Evolutionary conservation across 1,140 invertebrate genomes (phyloP), one percentile per base, ranked within the genome.

Genomic region (Zophobas morio): DNA sequence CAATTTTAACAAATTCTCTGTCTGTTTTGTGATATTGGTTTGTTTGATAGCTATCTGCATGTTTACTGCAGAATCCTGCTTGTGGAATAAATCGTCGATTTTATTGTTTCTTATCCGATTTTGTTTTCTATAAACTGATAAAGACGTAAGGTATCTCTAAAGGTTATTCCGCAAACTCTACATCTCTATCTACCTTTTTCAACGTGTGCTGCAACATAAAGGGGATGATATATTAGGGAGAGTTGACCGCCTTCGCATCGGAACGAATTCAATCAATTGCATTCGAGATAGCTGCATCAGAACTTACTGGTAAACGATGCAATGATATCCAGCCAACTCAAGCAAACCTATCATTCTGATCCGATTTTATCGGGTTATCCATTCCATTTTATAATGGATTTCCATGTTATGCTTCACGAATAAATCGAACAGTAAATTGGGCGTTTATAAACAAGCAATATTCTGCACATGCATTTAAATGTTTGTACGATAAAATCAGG

Each of bases 241-340:
- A 42, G 60, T 66, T 66, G 60, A 39, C 60, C 37, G 60, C 40
- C 60, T 66, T 66, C 8, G 60, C 40, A 40, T 66, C 33, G 37
- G 60, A 66, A 66, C 60, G 60, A 20, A 66, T 66, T 66, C 39
- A 66, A 66, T 66, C 60, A 66, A 66, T 66, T 66, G 60, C 57
- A 63, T 51, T 51, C 49, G 49, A 20, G 49, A 51, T 37, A 36
- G 57, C 57, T 63, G 57, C 60, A 60, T 6, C 56, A 36, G 37
- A 20, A 20, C 20, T 20, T 20, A 60, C 42, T n/a, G 20, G 60
- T 66, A 66, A 66, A 8, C 60, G 39, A 6, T 66, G 60, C 60
- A 66, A 42, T 66, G 49, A 6, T 51, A 51, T 51, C 20, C 49
- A 51, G 20, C 49, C 42, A 46, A 8, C 42, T 53, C 49, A 32